phyloP scores from a whole-genome alignment of 2,888 invertebrate species.

The Thyatira batis region DNA sequence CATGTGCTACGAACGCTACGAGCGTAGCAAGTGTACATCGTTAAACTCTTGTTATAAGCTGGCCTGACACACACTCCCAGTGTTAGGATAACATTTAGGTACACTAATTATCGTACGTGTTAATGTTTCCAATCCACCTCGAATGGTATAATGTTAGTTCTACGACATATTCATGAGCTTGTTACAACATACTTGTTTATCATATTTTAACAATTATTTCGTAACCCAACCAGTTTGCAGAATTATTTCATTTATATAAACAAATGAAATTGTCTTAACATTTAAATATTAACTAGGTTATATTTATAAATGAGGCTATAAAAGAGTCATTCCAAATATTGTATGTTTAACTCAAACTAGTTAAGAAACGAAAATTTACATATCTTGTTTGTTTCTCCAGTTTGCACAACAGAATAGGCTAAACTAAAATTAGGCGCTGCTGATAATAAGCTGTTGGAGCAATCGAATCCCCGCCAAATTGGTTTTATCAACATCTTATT shows the following conservation, averaged over 20 bases:
- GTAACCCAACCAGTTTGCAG: too few relatives aligned
- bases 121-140: conserved; percentile 43
- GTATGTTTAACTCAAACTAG: conserved; percentile 49
- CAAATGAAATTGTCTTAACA: neutral
- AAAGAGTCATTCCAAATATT: conserved; percentile 21
- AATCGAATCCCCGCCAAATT: conserved; percentile 58
- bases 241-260: neutral
- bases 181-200: neutral
- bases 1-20: neutral
- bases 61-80: conserved; percentile 13
- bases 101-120: conserved; percentile 45
- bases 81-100: conserved; percentile 37
- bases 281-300: neutral
- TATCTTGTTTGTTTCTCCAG: conserved; percentile 55
- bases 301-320: neutral
- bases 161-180: conserved; percentile 16
- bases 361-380: conserved; percentile 54
- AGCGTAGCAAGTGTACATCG: conserved; percentile 1
- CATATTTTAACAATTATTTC: neutral
- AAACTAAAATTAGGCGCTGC: conserved; percentile 54
- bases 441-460: conserved; percentile 57
- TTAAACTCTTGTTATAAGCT: conserved; percentile 22
- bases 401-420: conserved; percentile 52
- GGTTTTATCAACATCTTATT: conserved; percentile 60
- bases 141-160: conserved; percentile 30